These are phyloP conservation scores for Girardinus metallicus DNA, from an alignment of 2,797 vertebrate genomes.

Conservation along the genomic window DNA sequence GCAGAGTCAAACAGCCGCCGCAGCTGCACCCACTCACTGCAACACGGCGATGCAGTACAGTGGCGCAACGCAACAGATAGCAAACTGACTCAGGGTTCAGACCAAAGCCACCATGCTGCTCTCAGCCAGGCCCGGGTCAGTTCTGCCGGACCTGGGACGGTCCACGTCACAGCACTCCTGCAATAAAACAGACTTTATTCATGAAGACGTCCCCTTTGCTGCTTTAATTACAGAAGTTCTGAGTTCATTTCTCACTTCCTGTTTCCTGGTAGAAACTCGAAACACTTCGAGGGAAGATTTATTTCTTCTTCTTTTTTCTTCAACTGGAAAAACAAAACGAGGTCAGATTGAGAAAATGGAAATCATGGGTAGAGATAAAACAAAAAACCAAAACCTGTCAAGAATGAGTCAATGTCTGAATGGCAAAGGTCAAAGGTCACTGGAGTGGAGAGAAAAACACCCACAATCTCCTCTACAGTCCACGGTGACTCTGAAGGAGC, in stretches of 20 bases:
- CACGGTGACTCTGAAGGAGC: too few relatives aligned
- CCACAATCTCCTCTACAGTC: too few relatives aligned
- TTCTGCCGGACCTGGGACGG: too few relatives aligned
- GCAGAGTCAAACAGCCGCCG: conserved; percentile 58
- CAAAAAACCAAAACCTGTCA: not conserved
- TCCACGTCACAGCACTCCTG: too few relatives aligned
- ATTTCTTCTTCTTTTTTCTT: not conserved
- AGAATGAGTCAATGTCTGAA: not conserved
- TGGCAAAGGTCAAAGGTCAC: not conserved
- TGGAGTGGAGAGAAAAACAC: not conserved
- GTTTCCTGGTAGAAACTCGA: not conserved
- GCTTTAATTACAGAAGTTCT: not conserved
- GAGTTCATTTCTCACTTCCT: not conserved
- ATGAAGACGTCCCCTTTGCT: not conserved
- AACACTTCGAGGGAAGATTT: not conserved
- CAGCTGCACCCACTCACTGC: conserved; percentile 50
- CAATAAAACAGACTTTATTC: not conserved
- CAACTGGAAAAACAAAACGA: not conserved
- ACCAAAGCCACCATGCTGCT: too few relatives aligned
- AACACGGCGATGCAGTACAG: too few relatives aligned
- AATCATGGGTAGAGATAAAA: not conserved
- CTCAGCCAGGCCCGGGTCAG: not conserved
- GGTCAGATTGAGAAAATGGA: not conserved
- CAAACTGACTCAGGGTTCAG: not conserved
- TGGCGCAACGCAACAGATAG: not conserved